phyloP scores from a whole-genome alignment of 2,888 invertebrate genomes.

The Luperina nickerlii region DNA sequence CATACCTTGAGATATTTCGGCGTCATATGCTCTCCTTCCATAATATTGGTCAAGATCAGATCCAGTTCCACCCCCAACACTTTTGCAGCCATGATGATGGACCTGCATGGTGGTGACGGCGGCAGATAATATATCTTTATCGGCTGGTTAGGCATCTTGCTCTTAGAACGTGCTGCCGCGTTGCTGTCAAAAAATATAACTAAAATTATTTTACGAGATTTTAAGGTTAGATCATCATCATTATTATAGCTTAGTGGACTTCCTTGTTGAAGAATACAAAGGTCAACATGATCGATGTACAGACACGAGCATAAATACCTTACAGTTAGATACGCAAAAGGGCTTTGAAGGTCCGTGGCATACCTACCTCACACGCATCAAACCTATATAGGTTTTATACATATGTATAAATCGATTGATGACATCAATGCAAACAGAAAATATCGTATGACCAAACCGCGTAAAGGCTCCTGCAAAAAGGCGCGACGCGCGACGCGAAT shows the following conservation, averaged over 20 bases:
- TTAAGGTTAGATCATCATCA: constrained; percentile 5
- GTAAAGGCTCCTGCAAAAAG: too few relatives aligned
- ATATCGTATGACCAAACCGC: too few relatives aligned
- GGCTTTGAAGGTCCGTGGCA: too few relatives aligned
- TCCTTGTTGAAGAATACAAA: constrained; percentile 5
- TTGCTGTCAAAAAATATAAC: constrained; percentile 74
- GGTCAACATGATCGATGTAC: constrained; percentile 8
- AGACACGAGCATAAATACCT: background rate
- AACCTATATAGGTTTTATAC: too few relatives aligned
- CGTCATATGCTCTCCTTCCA: constrained; percentile 91
- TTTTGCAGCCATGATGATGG: constrained; percentile 91
- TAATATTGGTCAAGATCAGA: constrained; percentile 90
- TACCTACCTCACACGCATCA: too few relatives aligned
- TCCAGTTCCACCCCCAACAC: constrained; percentile 92
- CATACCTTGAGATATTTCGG: constrained; percentile 92
- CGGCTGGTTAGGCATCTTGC: constrained; percentile 82
- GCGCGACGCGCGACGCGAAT: too few relatives aligned
- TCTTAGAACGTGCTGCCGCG: constrained; percentile 85
- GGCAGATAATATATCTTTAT: constrained; percentile 92
- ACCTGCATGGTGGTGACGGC: constrained; percentile 91
- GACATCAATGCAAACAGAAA: too few relatives aligned
- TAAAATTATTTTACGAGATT: constrained; percentile 8
- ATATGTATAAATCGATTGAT: too few relatives aligned
- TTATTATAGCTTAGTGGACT: constrained; percentile 4
- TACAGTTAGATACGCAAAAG: background rate